Percentiles rank a stretch among this genome's conserved stretches.
phyloP scores from a whole-genome alignment of 2,797 vertebrate species.

The Tarsius wallacei region DNA sequence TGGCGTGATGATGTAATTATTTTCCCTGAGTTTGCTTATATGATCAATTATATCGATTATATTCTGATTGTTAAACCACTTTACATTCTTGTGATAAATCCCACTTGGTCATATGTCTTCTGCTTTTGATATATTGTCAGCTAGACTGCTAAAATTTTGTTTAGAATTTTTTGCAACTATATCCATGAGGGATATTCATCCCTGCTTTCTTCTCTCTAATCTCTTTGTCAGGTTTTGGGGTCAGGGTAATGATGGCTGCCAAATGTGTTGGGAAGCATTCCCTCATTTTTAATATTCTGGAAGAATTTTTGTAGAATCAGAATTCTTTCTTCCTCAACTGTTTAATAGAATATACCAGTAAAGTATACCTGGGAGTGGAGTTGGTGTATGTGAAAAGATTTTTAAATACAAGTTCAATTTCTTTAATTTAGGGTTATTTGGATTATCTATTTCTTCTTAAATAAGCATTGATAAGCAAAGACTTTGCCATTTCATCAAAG shows the following conservation, averaged over 20 bases:
- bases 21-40: conserved; percentile 6
- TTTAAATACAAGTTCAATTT: conserved; percentile 22
- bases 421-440: neutral
- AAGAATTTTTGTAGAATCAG: neutral
- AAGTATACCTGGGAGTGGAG: neutral
- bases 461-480: neutral
- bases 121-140: neutral
- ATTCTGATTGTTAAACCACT: neutral
- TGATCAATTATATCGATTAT: neutral
- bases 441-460: neutral
- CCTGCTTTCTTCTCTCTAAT: neutral
- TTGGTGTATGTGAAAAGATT: neutral
- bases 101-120: neutral
- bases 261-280: neutral
- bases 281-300: neutral
- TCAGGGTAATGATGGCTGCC: neutral
- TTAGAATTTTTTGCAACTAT: neutral
- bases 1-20: neutral
- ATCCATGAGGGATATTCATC: neutral
- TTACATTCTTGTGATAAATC: neutral
- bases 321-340: neutral
- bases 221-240: neutral
- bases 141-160: neutral
- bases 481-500: neutral
- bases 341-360: neutral